These are phyloP conservation scores for Oreochromis tanganicae DNA, from an alignment of 2,113 vertebrate genomes.

Conservation along the genomic window DNA sequence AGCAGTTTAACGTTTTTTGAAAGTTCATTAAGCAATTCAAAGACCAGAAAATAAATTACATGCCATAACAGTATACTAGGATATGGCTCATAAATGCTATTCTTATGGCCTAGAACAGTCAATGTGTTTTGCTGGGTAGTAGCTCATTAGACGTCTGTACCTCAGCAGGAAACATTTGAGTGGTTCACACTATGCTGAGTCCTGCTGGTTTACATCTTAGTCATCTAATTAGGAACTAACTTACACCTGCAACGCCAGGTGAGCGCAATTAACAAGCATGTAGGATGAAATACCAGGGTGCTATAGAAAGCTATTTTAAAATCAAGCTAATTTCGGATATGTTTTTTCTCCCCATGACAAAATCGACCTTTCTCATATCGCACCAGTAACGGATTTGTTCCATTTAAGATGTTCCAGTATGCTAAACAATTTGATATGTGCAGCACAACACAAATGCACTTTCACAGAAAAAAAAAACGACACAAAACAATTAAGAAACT, in stretches of 20 bases:
- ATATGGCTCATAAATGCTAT: slow-evolving; percentile 7
- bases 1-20: slow-evolving; percentile 1
- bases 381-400: background rate
- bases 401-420: background rate
- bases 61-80: background rate
- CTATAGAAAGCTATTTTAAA: background rate
- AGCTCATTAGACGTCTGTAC: background rate
- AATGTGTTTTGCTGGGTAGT: background rate
- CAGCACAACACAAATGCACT: background rate
- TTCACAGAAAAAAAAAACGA: rapidly evolving
- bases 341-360: background rate
- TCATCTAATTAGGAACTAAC: background rate
- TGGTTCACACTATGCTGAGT: background rate
- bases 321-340: background rate
- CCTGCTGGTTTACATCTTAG: background rate
- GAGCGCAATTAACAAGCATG: background rate
- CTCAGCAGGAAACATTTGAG: background rate
- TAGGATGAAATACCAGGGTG: background rate
- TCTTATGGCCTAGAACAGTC: background rate
- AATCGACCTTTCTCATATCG: background rate
- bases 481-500: background rate
- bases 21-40: slow-evolving; percentile 29
- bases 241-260: background rate
- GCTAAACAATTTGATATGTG: background rate
- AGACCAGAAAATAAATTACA: slow-evolving; percentile 11